These are phyloP conservation scores for Drosophila mimica DNA, from an alignment of 2,888 invertebrate species.

Conservation along the genomic window DNA sequence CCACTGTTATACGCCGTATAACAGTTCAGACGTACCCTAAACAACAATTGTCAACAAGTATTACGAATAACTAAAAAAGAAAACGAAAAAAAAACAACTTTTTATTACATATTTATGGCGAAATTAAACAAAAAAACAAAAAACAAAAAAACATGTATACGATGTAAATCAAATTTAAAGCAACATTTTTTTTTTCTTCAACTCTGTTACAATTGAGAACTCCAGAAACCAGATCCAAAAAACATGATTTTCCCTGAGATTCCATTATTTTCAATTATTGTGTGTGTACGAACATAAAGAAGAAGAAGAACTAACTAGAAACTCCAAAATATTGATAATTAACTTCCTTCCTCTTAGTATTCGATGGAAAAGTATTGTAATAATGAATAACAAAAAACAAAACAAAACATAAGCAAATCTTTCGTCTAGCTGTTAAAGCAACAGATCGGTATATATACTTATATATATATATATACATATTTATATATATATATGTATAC, in stretches of 20 bases:
- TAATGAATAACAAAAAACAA: conserved; percentile 25
- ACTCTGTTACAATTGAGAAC: conserved; percentile 12
- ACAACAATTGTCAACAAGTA: conserved; percentile 55
- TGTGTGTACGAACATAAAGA: conserved; percentile 1
- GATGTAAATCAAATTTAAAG: conserved; percentile 69
- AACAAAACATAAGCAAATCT: conserved; percentile 16
- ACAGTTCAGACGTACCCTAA: conserved; percentile 31
- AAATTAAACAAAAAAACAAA: conserved; percentile 30
- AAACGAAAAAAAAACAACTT: conserved; percentile 17
- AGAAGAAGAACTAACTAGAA: conserved; percentile 18
- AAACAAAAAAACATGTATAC: conserved; percentile 57
- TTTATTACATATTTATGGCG: conserved; percentile 60
- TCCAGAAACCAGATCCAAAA: conserved; percentile 2
- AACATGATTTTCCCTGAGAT: conserved; percentile 5
- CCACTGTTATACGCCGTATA: conserved; percentile 51
- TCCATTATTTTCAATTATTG: not conserved
- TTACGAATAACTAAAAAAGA: conserved; percentile 33
- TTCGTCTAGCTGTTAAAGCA: conserved; percentile 36
- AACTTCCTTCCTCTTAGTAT: conserved; percentile 66
- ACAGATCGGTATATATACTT: conserved; percentile 40
- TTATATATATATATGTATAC: conserved; percentile 32
- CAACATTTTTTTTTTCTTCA: conserved; percentile 20
- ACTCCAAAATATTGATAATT: conserved; percentile 45
- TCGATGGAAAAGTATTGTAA: conserved; percentile 67
- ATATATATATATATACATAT: conserved; percentile 27